Base-by-base conservation (phyloP, 2,113 vertebrate species). In the Poeciliopsis retropinna region DNA sequence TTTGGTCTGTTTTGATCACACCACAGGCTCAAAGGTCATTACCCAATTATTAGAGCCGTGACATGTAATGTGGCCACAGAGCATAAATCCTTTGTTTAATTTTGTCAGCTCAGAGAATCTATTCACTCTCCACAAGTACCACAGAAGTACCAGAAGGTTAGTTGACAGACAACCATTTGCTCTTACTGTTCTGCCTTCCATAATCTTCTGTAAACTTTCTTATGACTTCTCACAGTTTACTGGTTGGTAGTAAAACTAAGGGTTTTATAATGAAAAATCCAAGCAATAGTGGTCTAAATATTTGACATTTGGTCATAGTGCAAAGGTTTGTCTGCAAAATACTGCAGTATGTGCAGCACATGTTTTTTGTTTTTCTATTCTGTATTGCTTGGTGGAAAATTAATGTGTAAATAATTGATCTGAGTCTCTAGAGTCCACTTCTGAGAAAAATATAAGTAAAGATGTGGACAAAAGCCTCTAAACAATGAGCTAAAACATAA, bases 231-330 rank as follows among this genome's bases (percentile, higher is more conserved):
- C 66, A 47, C 70, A 68, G 69, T 75, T 67, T 76, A 69, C 9
- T 79, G 11, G 37, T 54, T 62, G 37, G 66, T 67, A 69, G 57
- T 69, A 47, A 67, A 64, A 62, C 66, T 57, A 29, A 70, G 25
- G 82, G 63, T 79, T 67, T 39, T 66, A 74, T 15, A 39, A 2
- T 54, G 54, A n/a, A 34, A 76, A 79, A 79, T 76, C 61, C 64
- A 75, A 5, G 63, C 70, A 66, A 64, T 76, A 73, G 79, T 78
- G 44, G 83, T 69, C 73, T 64, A 82, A 80, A 82, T 82, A 78
- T 70, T 78, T 57, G 29, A 70, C 72, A 70, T 77, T 84, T 73
- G 66, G 63, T 60, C 67, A 73, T 25, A 0, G 31, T 34, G 15
- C 64, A 81, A 85, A 79, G 72, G 75, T 75, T 75, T 83, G 79